A percentile compares a stretch with the other conserved stretches of the same genome.
These are phyloP conservation scores for Plagiodera versicolora DNA, from an alignment of 2,888 invertebrate species.

Conservation along the genomic window DNA sequence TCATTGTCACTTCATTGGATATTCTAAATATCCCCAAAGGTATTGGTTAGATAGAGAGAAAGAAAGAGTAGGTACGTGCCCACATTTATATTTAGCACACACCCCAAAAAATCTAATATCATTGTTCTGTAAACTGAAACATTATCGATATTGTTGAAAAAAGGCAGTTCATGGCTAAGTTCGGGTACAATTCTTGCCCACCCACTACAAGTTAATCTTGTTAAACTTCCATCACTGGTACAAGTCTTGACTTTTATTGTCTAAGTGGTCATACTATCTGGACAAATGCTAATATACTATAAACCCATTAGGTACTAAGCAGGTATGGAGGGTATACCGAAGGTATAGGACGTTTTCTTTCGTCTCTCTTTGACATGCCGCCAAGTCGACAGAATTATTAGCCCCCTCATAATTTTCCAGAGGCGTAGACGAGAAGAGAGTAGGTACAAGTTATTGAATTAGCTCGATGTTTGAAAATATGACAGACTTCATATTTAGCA, in stretches of 20 bases:
- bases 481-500: no score
- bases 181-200: background rate
- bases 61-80: no score
- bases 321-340: slow-evolving; percentile 20
- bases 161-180: no score
- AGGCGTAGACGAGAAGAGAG: background rate
- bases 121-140: no score
- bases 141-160: background rate
- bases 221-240: slow-evolving; percentile 12
- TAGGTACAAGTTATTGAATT: background rate
- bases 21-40: no score
- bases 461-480: background rate
- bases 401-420: slow-evolving; percentile 5
- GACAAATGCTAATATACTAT: slow-evolving; percentile 28
- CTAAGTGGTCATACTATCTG: slow-evolving; percentile 26
- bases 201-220: slow-evolving; percentile 12
- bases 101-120: no score
- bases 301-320: slow-evolving; percentile 17
- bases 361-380: slow-evolving; percentile 20
- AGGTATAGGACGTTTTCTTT: slow-evolving; percentile 20
- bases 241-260: slow-evolving; percentile 27
- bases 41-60: no score
- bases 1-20: no score
- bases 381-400: slow-evolving; percentile 19
- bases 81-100: no score